These are phyloP conservation scores for Urocynchramus pylzowi DNA, from an alignment of 2,113 vertebrate genomes.

Conservation along the genomic window DNA sequence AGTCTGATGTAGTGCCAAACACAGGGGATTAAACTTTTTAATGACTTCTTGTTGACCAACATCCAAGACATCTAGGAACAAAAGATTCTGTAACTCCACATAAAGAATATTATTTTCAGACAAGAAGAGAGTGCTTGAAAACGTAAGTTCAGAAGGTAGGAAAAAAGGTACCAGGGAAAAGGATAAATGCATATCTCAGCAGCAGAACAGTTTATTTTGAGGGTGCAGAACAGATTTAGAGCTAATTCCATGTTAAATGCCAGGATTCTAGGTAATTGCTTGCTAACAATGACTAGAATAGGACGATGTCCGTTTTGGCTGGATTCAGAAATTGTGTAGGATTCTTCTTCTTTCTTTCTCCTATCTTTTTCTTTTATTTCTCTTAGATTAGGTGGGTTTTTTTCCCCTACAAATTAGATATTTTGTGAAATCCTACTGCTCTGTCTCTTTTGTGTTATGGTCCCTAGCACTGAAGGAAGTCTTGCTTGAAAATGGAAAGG, in stretches of 20 bases:
- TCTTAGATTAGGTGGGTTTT: neutral
- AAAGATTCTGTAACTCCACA: conserved; percentile 48
- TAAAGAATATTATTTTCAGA: conserved; percentile 70
- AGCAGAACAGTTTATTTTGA: neutral
- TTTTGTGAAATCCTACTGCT: neutral
- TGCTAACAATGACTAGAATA: neutral
- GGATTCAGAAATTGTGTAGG: neutral
- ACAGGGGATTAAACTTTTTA: conserved; percentile 56
- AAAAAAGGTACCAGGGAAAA: conserved; percentile 15
- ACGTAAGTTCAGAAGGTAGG: conserved; percentile 21
- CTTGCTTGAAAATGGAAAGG: neutral
- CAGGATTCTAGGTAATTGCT: neutral
- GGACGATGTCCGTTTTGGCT: neutral
- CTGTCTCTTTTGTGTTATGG: neutral
- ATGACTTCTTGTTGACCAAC: conserved; percentile 55
- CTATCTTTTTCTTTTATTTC: neutral
- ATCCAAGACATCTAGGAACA: conserved; percentile 64
- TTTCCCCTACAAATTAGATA: neutral
- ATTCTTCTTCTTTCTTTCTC: neutral
- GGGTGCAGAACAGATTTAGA: neutral
- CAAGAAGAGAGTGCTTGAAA: conserved; percentile 27
- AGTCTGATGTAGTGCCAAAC: conserved; percentile 74
- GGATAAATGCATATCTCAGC: conserved; percentile 4
- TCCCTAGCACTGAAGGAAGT: neutral
- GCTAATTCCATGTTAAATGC: neutral